These are phyloP conservation scores for Hyaena hyaena DNA, from an alignment of 2,113 vertebrate genomes.

Conservation along the genomic window DNA sequence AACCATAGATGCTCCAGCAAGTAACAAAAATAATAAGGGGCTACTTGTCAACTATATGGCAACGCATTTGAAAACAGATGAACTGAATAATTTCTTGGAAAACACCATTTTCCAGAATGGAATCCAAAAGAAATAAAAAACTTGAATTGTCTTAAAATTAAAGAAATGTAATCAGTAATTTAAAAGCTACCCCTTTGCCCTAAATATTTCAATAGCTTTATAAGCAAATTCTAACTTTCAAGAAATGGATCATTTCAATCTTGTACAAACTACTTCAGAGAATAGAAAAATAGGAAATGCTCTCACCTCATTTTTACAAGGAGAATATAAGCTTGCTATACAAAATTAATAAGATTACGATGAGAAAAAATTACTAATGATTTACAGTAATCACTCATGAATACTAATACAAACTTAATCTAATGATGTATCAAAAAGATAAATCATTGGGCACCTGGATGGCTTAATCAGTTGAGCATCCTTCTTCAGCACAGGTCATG, in stretches of 20 bases:
- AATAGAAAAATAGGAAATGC: neutral
- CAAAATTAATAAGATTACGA: neutral
- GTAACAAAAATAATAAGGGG: neutral
- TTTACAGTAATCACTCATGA: neutral
- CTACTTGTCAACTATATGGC: neutral
- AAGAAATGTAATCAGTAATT: neutral
- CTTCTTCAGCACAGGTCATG: too few relatives aligned
- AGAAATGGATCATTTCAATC: neutral
- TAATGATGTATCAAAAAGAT: neutral
- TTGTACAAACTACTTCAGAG: neutral
- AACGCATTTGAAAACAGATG: neutral
- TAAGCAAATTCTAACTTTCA: neutral
- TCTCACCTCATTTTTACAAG: neutral
- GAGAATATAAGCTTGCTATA: neutral
- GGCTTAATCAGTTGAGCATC: too few relatives aligned
- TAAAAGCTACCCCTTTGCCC: neutral
- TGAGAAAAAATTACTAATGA: neutral
- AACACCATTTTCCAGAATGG: neutral
- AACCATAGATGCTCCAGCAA: neutral
- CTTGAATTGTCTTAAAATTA: neutral
- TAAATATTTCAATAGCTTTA: neutral
- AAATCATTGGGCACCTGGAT: neutral
- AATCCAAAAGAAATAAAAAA: conserved; percentile 13
- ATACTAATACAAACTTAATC: neutral
- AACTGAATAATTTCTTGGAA: neutral